Evolutionary conservation across 23 tunicate species (phyloP).

Genomic region (Styela plicata): DNA sequence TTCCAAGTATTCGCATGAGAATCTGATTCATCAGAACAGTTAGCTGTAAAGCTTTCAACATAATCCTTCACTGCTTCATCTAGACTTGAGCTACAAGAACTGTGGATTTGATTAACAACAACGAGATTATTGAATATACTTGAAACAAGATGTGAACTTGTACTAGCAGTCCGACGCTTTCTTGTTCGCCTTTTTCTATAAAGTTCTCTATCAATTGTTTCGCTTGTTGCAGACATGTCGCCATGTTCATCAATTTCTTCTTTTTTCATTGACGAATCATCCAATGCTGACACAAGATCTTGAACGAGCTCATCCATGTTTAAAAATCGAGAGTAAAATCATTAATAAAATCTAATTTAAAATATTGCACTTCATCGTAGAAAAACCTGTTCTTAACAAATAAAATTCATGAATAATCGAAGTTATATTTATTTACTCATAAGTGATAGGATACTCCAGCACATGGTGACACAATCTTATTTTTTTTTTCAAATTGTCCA

Average conservation of each 20-base stretch:
- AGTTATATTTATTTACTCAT: too few relatives aligned
- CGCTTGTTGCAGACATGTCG: conserved; percentile 10
- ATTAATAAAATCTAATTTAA: background rate
- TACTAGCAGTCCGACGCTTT: conserved; percentile 28
- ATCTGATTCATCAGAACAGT: conserved; percentile 33
- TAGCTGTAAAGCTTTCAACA: conserved; percentile 28
- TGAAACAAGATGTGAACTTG: background rate
- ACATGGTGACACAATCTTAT: too few relatives aligned
- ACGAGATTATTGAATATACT: conserved; percentile 13
- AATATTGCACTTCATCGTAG: background rate
- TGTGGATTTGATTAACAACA: conserved; percentile 1
- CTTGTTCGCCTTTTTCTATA: conserved; percentile 37
- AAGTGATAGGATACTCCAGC: too few relatives aligned
- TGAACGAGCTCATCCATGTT: conserved; percentile 34
- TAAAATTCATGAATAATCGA: too few relatives aligned
- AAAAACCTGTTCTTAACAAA: background rate
- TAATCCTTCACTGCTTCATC: conserved; percentile 25
- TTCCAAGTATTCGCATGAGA: background rate
- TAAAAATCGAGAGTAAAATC: background rate
- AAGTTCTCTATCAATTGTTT: conserved; percentile 10
- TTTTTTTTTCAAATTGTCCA: too few relatives aligned
- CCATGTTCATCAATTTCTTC: conserved; percentile 55
- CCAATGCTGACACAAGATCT: conserved; percentile 68
- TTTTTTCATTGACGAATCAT: conserved; percentile 49
- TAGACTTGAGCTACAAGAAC: conserved; percentile 26